phyloP scores from a whole-genome alignment of 2,797 vertebrate species.

The Enoplosus armatus region DNA sequence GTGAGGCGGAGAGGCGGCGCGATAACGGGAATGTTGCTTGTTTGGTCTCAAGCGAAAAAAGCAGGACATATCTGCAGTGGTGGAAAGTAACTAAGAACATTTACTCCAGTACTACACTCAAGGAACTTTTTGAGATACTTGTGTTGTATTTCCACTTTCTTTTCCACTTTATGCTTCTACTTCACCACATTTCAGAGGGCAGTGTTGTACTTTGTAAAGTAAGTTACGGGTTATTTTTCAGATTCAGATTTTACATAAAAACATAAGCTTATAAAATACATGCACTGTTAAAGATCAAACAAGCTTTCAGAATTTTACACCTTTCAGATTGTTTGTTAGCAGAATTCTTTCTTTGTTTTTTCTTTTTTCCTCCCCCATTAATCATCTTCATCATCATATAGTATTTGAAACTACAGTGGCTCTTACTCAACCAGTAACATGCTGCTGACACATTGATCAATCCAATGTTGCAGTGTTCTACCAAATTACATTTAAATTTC shows the following conservation, averaged over 20 bases:
- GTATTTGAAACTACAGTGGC: no score
- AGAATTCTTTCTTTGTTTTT: neutral
- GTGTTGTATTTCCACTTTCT: neutral
- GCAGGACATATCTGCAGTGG: neutral
- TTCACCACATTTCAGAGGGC: neutral
- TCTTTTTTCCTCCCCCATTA: neutral
- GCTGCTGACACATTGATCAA: no score
- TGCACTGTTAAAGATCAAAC: neutral
- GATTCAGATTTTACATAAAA: neutral
- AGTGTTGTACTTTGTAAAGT: neutral
- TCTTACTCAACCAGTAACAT: no score
- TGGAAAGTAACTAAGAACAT: conserved; percentile 1
- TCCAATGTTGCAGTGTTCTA: neutral
- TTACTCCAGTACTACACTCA: neutral
- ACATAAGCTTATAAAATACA: neutral
- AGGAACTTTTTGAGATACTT: neutral
- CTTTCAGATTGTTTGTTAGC: no score
- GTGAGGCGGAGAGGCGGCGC: neutral
- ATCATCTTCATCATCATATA: neutral
- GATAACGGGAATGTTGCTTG: neutral
- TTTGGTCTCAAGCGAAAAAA: neutral
- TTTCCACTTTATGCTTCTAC: no score
- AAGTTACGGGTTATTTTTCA: neutral
- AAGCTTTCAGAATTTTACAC: neutral
- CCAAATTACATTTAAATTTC: neutral